Percentiles rank a stretch among this genome's conserved stretches.
Conservation (phyloP, 2,797 vertebrate genomes). For the Halcyon smyrnensis region DNA sequence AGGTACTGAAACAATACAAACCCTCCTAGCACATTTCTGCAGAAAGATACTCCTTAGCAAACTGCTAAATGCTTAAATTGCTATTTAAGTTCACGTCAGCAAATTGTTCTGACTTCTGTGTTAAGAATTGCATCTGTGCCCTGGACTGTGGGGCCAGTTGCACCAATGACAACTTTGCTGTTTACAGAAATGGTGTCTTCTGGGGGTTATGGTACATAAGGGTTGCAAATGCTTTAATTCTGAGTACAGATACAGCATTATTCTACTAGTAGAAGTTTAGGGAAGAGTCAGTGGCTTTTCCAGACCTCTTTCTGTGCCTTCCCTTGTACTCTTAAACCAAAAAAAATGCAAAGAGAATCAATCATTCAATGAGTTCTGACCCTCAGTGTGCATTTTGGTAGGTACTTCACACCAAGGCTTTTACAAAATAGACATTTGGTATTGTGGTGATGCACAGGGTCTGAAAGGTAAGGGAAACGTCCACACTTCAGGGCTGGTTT, state of each 20-base stretch:
- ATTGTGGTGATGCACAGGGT: neutral
- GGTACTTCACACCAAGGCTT: neutral
- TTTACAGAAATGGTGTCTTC: neutral
- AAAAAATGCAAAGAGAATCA: neutral
- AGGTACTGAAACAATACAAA: neutral
- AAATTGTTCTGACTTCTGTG: neutral
- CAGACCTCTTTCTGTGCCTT: neutral
- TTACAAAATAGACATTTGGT: neutral
- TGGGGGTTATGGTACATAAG: neutral
- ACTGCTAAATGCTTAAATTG: neutral
- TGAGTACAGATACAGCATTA: neutral
- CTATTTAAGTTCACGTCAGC: neutral
- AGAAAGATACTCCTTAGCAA: neutral
- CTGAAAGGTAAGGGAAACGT: neutral
- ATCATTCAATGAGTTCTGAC: neutral
- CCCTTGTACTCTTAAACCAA: neutral
- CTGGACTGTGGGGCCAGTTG: fast-evolving
- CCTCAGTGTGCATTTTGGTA: neutral
- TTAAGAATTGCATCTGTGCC: neutral
- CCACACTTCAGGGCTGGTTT: neutral
- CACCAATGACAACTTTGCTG: neutral
- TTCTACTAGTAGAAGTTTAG: neutral
- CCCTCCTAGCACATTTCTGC: neutral
- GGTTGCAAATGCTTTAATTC: neutral
- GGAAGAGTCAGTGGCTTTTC: neutral